These are phyloP conservation scores for Drosophila triauraria DNA, from an alignment of 1,140 invertebrate genomes.

Conservation along the genomic window DNA sequence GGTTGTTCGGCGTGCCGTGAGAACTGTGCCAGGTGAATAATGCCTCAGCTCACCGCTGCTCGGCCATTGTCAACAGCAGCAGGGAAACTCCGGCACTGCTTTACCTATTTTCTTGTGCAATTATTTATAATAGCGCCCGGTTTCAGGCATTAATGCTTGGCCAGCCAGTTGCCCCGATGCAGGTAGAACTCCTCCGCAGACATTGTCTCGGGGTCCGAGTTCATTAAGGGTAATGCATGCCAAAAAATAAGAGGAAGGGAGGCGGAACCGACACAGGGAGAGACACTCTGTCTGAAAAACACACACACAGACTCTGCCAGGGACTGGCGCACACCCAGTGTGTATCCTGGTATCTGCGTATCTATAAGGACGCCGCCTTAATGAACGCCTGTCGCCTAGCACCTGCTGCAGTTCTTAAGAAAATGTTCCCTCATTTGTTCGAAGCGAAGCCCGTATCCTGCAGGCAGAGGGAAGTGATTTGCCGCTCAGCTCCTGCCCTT, in stretches of 20 bases:
- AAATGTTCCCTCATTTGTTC: conserved; percentile 57
- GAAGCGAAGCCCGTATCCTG: conserved; percentile 24
- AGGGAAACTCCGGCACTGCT: conserved; percentile 61
- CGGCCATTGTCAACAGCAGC: conserved; percentile 40
- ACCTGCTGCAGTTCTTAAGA: conserved; percentile 73
- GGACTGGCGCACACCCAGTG: conserved; percentile 13
- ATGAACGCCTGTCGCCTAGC: conserved; percentile 55
- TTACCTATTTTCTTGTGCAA: conserved; percentile 80
- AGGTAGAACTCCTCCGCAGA: conserved; percentile 56
- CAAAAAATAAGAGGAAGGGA: conserved; percentile 47
- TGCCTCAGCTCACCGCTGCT: conserved; percentile 32
- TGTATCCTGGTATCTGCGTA: conserved; percentile 20
- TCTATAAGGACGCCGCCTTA: conserved; percentile 45
- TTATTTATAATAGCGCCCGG: conserved; percentile 79
- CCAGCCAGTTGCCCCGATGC: conserved; percentile 31
- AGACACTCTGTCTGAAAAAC: conserved; percentile 68
- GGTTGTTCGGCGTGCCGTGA: conserved; percentile 58
- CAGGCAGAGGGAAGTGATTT: conserved; percentile 56
- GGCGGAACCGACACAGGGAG: conserved; percentile 23
- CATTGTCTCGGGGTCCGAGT: conserved; percentile 41
- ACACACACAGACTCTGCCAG: conserved; percentile 1
- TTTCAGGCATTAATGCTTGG: conserved; percentile 35
- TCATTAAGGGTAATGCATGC: conserved; percentile 82
- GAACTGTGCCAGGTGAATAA: conserved; percentile 77
- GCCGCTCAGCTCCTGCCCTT: conserved; percentile 4